Base-by-base conservation (phyloP, 2,888 invertebrate species). In the Caenorhabditis drosophilae region DNA sequence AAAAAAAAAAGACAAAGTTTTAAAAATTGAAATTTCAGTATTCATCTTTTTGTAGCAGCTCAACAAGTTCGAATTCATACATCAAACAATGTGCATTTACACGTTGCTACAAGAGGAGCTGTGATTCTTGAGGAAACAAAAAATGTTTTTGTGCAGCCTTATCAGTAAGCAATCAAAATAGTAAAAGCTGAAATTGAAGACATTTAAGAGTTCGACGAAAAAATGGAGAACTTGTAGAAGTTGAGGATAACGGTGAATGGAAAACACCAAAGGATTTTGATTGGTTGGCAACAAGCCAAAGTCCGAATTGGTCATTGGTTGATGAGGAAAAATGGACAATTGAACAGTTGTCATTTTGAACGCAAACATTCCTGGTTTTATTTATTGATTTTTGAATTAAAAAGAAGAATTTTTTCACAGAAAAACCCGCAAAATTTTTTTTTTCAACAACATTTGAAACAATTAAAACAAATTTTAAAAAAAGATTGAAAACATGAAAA, bases 21-120 rank as follows among this genome's bases (percentile, higher is more conserved):
- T 2, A 7, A 20, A 40, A 40, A 20, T 40, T 36, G 36, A 36
- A 15, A 12, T 16, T 16, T 44, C 23, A 42, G 42, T 23, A 38
- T 69, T 1, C 38, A 38, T n/a, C 50, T 75, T 2, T 69, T 52
- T 41, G 73, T 64, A 4, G 52, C 60, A 9, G 71, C 71, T 11
- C 75, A 75, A 38, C 75, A 75, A 55, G 59, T 75, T 20, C 71
- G 75, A 25, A 66, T 75, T 22, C 75, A 75, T 44, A 71, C 66
- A n/a, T 73, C 69, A 12, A 22, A 41, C 25, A 51, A 62, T 20
- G 15, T 68, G 2, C 42, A 62, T 35, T 27, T 75, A 6, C 67
- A 66, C 22, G 70, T 75, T 1, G 58, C 56, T 9, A 71, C 71
- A 7, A 53, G 56, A 15, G 75, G 73, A 23, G 71, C 73, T 22